Evolutionary conservation across 2,113 vertebrate genomes (phyloP), one percentile per base, ranked within the genome.

Genomic region (Ailuropoda melanoleuca): DNA sequence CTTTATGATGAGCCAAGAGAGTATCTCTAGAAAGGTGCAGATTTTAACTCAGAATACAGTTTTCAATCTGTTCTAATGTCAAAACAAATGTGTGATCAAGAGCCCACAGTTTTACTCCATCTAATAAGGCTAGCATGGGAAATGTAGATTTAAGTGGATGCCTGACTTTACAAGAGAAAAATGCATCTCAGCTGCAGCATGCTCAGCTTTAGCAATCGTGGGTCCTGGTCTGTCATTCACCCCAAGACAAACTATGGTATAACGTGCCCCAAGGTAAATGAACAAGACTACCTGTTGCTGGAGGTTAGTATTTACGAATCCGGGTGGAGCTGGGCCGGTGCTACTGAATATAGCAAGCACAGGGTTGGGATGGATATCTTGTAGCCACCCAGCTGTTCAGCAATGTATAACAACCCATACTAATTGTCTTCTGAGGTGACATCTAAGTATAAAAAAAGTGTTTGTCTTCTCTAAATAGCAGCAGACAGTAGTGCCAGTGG

Each of bases 21-120:
- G 10, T 29, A 23, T 77, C 19, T 92, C 21, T 31, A 56, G 64
- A 70, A 23, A 66, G 39, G 34, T 50, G 21, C 39, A 46, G 75
- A 88, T 83, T 93, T 95, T 64, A 81, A 88, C 37, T 77, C 46
- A 80, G 87, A 74, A 89, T 92, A 85, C 46, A 53, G 15, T 55
- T 75, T 72, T 48, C 19, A 88, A 48, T 97, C 74, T 70, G 4
- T 87, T 83, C n/a, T 43, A 78, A 78, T 53, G 46, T 88, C 37
- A 58, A 83, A 90, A 87, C 29, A 70, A 89, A 86, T 31, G 21
- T 23, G 4, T 21, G 60, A 56, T 55, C 4, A 53, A 78, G 74
- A 68, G 19, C 10, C 14, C 6, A 37, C 58, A 13, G 23, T 55
- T 60, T 70, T 72, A 64, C 23, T 62, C 48, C 37, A 3, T 13